Evolutionary conservation across 1,140 invertebrate genomes (phyloP).

Genomic region (Neuroterus valhalla): DNA sequence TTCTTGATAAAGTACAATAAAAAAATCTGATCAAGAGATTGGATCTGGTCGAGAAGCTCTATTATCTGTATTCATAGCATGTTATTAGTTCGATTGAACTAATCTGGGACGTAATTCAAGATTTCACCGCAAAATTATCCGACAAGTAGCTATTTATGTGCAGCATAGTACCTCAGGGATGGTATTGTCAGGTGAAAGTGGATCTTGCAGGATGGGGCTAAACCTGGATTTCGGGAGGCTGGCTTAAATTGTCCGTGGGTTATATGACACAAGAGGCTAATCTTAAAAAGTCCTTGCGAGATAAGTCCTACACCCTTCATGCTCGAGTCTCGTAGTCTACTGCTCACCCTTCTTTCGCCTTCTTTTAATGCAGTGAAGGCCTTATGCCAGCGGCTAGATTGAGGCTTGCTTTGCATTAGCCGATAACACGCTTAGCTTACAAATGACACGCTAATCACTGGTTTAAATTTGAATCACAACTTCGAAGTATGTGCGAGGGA

Average conservation of each 20-base stretch:
- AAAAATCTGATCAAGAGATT: too few relatives aligned
- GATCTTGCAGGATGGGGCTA: constrained; percentile 20
- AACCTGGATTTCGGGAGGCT: constrained; percentile 56
- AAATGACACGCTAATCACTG: constrained; percentile 69
- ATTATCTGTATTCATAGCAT: not conserved
- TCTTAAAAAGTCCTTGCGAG: constrained; percentile 67
- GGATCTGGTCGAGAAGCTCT: too few relatives aligned
- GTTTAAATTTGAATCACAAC: constrained; percentile 32
- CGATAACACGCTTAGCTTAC: constrained; percentile 66
- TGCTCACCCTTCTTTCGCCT: constrained; percentile 20
- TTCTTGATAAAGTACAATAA: too few relatives aligned
- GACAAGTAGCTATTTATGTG: constrained; percentile 75
- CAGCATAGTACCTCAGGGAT: constrained; percentile 58
- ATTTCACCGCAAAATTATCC: constrained; percentile 62
- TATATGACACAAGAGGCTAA: constrained; percentile 74
- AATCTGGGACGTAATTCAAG: constrained; percentile 52
- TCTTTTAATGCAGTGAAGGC: constrained; percentile 44
- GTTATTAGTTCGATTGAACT: constrained; percentile 50
- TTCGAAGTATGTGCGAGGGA: not conserved
- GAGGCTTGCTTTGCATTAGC: constrained; percentile 71
- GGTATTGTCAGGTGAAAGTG: constrained; percentile 43
- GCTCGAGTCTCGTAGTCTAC: constrained; percentile 30
- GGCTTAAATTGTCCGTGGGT: constrained; percentile 66
- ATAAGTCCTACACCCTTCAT: constrained; percentile 50
- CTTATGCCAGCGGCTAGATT: constrained; percentile 47